Percentiles rank a stretch among this genome's conserved stretches.
Conservation (phyloP, 1,140 invertebrate genomes). For the Meloidogyne exigua region DNA sequence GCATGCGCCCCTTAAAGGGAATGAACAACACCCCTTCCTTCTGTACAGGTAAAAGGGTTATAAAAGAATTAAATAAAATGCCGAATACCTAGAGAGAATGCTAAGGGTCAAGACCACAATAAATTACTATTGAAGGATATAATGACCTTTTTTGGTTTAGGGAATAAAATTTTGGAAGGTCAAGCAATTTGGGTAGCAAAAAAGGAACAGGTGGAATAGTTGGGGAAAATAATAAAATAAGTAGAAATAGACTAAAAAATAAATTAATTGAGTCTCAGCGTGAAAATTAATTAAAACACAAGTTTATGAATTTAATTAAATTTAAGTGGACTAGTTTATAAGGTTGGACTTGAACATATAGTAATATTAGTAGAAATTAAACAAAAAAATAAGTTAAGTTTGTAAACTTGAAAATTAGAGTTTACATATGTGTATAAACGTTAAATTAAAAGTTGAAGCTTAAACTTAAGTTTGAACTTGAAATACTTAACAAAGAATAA, state of each 20-base stretch:
- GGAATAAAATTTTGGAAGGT: not conserved
- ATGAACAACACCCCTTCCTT: not conserved
- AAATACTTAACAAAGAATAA: too few species aligned
- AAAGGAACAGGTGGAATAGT: not conserved
- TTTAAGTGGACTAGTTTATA: too few species aligned
- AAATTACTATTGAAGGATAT: constrained; percentile 3
- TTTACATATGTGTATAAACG: too few species aligned
- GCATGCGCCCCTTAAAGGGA: not conserved
- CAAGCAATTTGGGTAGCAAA: not conserved
- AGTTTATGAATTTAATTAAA: too few species aligned
- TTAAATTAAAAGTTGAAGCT: too few species aligned
- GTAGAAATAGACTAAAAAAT: not conserved
- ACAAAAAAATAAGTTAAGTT: too few species aligned
- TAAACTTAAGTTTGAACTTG: too few species aligned
- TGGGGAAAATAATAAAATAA: not conserved
- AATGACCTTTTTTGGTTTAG: not conserved
- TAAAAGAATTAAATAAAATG: not conserved
- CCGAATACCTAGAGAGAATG: not conserved
- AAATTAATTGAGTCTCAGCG: not conserved
- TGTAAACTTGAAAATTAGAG: too few species aligned
- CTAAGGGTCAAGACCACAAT: not conserved
- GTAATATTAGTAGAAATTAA: too few species aligned
- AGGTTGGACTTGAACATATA: too few species aligned
- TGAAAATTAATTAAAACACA: not conserved
- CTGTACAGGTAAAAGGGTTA: not conserved